Evolutionary conservation across 1,140 invertebrate genomes (phyloP).

Genomic region (Cyclargus thomasi): DNA sequence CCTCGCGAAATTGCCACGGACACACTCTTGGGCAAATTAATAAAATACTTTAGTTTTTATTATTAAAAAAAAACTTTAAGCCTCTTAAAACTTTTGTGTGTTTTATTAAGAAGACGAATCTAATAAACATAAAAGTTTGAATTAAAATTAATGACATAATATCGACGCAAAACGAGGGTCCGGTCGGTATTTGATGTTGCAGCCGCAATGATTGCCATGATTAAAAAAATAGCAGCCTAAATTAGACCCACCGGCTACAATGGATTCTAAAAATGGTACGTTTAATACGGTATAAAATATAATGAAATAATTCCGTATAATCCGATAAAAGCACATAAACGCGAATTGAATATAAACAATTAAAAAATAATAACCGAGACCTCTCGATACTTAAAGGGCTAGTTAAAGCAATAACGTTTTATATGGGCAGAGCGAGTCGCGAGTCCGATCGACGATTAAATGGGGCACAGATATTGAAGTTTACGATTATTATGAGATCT

Average conservation of each 20-base stretch:
- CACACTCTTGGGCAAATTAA: neutral
- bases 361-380: conserved; percentile 12
- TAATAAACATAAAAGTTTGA: neutral
- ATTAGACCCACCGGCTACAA: neutral
- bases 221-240: neutral
- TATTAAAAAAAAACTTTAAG: neutral
- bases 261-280: neutral
- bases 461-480: conserved; percentile 26
- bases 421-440: conserved; percentile 17
- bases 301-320: neutral
- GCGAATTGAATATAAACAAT: conserved; percentile 6
- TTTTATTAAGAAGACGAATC: neutral
- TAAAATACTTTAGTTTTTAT: neutral
- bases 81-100: neutral
- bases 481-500: conserved; percentile 28
- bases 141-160: neutral
- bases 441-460: conserved; percentile 19
- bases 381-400: conserved; percentile 6
- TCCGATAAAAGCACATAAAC: neutral
- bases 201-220: neutral
- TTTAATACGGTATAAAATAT: neutral
- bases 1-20: neutral
- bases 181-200: neutral
- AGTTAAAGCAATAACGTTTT: conserved; percentile 27
- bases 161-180: neutral